These are phyloP conservation scores for Discoglossus pictus DNA, from an alignment of 2,797 vertebrate genomes.

Conservation along the genomic window DNA sequence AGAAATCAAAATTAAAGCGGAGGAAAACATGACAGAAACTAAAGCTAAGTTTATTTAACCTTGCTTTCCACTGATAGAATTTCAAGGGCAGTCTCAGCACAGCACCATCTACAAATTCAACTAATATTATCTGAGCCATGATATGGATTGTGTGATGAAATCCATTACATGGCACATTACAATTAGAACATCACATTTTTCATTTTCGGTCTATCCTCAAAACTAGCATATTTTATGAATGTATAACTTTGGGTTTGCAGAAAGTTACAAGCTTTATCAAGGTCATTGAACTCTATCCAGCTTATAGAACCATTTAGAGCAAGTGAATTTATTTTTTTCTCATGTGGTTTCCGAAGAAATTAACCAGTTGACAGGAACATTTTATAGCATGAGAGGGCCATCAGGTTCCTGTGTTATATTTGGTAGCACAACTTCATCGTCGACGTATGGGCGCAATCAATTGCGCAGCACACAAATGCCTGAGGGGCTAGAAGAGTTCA, in stretches of 20 bases:
- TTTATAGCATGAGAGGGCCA: too few relatives aligned
- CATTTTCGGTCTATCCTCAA: slow-evolving; percentile 13
- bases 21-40: slow-evolving; percentile 14
- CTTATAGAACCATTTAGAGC: slow-evolving; percentile 17
- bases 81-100: slow-evolving; percentile 29
- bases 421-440: too few relatives aligned
- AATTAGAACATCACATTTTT: slow-evolving; percentile 38
- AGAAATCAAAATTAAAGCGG: slow-evolving; percentile 12
- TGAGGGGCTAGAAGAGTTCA: too few relatives aligned
- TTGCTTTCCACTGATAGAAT: slow-evolving; percentile 33
- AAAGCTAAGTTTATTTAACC: slow-evolving; percentile 32
- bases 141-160: slow-evolving; percentile 36
- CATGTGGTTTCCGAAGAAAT: too few relatives aligned
- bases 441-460: too few relatives aligned
- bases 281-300: slow-evolving; percentile 16
- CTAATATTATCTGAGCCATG: slow-evolving; percentile 34
- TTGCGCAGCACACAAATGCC: too few relatives aligned
- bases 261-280: slow-evolving; percentile 9
- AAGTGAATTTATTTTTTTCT: too few relatives aligned
- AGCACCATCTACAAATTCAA: slow-evolving; percentile 19
- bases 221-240: slow-evolving; percentile 4
- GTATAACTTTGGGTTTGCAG: background rate
- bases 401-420: too few relatives aligned
- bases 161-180: slow-evolving; percentile 44
- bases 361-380: too few relatives aligned